Percentiles rank a stretch among this genome's conserved stretches.
Evolutionary conservation across 2,888 invertebrate genomes (phyloP).

Genomic region (Helobdella robusta): DNA sequence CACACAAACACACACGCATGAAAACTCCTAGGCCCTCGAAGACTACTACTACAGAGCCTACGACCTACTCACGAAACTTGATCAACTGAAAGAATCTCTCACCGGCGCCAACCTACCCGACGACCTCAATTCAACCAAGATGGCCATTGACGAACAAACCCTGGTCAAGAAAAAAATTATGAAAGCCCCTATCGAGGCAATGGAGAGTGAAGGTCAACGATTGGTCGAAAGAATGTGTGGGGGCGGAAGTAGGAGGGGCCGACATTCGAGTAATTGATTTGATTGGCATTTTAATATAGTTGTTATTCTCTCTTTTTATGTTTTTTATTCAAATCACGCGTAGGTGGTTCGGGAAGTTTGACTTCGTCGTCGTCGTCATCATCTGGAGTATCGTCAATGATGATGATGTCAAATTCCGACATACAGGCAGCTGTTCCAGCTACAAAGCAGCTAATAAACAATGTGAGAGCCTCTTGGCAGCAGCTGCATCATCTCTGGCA

Average conservation of each 20-base stretch:
- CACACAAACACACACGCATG: constrained; percentile 12
- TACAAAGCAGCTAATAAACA: constrained; percentile 49
- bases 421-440: constrained; percentile 51
- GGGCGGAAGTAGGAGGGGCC: background rate
- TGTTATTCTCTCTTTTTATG: background rate
- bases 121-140: constrained; percentile 78
- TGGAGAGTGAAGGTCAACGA: constrained; percentile 74
- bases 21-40: constrained; percentile 63
- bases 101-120: constrained; percentile 86
- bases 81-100: constrained; percentile 83
- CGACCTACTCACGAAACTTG: constrained; percentile 80
- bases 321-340: background rate
- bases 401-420: constrained; percentile 58
- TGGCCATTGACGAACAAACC: constrained; percentile 81
- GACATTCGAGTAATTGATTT: constrained; percentile 10
- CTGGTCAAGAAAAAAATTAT: constrained; percentile 79
- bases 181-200: constrained; percentile 83
- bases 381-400: constrained; percentile 8
- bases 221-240: constrained; percentile 53
- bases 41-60: constrained; percentile 91
- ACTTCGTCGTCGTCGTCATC: constrained; percentile 18
- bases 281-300: background rate
- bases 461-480: constrained; percentile 67
- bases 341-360: background rate
- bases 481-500: constrained; percentile 76